These are phyloP conservation scores for Parapristionchus giblindavisi DNA, from an alignment of 2,888 invertebrate species.

Conservation along the genomic window DNA sequence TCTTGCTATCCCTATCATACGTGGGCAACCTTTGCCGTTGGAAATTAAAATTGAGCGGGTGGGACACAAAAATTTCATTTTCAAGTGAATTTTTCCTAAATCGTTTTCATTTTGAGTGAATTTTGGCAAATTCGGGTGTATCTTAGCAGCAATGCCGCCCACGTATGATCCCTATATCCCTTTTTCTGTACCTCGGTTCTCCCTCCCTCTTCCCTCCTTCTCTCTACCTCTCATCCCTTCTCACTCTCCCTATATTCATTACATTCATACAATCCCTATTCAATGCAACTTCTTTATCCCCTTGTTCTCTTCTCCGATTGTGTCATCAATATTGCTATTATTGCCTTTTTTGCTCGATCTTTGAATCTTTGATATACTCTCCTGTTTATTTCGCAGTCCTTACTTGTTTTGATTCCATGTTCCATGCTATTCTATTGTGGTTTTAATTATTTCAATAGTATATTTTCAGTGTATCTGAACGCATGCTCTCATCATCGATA, in stretches of 20 bases:
- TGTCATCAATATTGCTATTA: not conserved
- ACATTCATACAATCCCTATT: not conserved
- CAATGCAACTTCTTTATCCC: not conserved
- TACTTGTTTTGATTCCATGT: too few relatives aligned
- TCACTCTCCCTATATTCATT: not conserved
- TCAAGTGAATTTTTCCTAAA: too few relatives aligned
- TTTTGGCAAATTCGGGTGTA: not conserved
- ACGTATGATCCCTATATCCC: not conserved
- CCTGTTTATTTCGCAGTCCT: not conserved
- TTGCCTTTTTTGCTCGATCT: not conserved
- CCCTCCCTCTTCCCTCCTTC: slow-evolving; percentile 1
- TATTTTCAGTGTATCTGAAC: not conserved
- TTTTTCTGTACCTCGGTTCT: not conserved
- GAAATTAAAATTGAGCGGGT: too few relatives aligned
- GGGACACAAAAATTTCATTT: too few relatives aligned
- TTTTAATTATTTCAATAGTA: not conserved
- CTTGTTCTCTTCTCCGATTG: not conserved
- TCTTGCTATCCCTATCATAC: too few relatives aligned
- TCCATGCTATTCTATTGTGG: not conserved
- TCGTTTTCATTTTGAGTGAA: too few relatives aligned
- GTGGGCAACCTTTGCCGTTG: too few relatives aligned
- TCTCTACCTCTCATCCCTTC: not conserved
- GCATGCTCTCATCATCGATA: not conserved
- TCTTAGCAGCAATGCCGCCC: not conserved
- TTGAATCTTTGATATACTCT: not conserved